These are phyloP conservation scores for Eueremaeus valkanovi DNA, from an alignment of 2,888 invertebrate genomes.

Conservation along the genomic window DNA sequence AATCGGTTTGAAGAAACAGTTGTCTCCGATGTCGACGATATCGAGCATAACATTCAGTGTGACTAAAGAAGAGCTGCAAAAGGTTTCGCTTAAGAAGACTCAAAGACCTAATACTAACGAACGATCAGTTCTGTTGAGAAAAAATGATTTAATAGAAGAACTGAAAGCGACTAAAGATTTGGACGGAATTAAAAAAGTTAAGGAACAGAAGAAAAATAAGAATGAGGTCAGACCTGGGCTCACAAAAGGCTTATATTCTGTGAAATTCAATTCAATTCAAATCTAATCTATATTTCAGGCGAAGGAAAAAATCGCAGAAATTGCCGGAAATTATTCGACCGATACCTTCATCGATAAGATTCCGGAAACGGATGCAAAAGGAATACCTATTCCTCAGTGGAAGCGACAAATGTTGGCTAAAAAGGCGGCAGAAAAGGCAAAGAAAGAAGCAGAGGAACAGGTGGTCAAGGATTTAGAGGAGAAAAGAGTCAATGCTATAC, in stretches of 20 bases:
- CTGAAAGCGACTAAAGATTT: conserved; percentile 87
- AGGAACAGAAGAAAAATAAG: conserved; percentile 78
- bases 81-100: conserved; percentile 72
- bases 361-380: conserved; percentile 80
- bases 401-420: conserved; percentile 91
- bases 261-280: not conserved
- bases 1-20: conserved; percentile 16
- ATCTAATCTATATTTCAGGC: conserved; percentile 57
- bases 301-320: conserved; percentile 76
- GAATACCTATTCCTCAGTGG: conserved; percentile 88
- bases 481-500: conserved; percentile 68
- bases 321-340: conserved; percentile 75
- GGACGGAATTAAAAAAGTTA: conserved; percentile 86
- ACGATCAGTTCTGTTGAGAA: conserved; percentile 43
- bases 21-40: conserved; percentile 40
- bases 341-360: conserved; percentile 86
- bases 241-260: not conserved
- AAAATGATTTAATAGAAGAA: conserved; percentile 76
- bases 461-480: conserved; percentile 50
- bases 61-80: conserved; percentile 61
- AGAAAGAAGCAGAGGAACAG: conserved; percentile 82
- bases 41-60: conserved; percentile 41
- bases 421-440: conserved; percentile 87
- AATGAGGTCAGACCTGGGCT: conserved; percentile 61
- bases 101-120: conserved; percentile 57